Conservation (phyloP, 2,113 vertebrate species). For the Sciurus niger region DNA sequence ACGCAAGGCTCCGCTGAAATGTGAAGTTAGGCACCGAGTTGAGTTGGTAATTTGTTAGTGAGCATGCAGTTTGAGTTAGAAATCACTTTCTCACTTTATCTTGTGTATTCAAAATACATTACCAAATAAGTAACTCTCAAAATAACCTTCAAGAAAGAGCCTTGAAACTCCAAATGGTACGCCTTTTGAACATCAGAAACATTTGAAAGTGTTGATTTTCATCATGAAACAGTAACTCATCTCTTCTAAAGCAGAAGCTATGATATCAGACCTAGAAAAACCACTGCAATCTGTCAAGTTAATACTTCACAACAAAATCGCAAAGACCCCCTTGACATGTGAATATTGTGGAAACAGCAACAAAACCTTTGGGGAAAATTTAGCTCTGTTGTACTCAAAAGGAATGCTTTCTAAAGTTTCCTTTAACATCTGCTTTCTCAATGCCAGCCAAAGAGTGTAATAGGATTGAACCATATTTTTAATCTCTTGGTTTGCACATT, state of each 20-base stretch:
- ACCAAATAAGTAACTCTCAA: conserved; percentile 34
- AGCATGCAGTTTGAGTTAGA: background rate
- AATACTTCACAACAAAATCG: conserved; percentile 51
- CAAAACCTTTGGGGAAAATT: conserved; percentile 56
- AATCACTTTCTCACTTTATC: conserved; percentile 12
- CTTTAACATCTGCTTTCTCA: conserved; percentile 50
- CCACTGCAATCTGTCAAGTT: background rate
- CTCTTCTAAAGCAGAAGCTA: conserved; percentile 39
- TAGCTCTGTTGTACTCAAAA: background rate
- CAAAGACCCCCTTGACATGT: background rate
- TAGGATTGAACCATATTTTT: conserved; percentile 11
- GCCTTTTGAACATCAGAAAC: background rate
- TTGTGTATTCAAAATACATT: background rate
- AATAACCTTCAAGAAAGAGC: background rate
- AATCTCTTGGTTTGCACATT: conserved; percentile 33
- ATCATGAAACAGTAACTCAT: background rate
- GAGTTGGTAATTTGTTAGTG: background rate
- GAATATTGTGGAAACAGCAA: background rate
- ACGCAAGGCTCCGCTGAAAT: background rate
- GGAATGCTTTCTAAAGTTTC: background rate
- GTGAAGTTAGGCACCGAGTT: background rate
- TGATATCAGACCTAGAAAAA: conserved; percentile 17
- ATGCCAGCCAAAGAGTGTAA: background rate
- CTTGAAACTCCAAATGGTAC: background rate
- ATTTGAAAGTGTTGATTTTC: conserved; percentile 54